Base-by-base conservation (phyloP, 2,888 invertebrate genomes). In the Microctonus hyperodae region DNA sequence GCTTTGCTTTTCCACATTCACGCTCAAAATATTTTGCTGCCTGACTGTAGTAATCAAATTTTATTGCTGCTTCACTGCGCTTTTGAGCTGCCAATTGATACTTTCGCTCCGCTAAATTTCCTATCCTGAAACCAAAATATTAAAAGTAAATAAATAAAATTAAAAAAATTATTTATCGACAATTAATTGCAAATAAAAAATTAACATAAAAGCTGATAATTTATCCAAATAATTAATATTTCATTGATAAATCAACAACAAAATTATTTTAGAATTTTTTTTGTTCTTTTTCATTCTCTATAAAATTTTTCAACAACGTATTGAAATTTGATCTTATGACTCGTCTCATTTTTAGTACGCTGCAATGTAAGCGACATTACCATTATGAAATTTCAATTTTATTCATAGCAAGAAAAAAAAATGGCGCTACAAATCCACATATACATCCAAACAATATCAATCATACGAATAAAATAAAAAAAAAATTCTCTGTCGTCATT, bases 11-110 rank as follows among this genome's bases (percentile, higher is more conserved):
- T 62, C 66, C 75, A 55, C 73, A 73, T 65, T 81, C 78, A 4
- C 79, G 77, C 59, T 81, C 79, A 62, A 81, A 83, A 70, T 83
- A 83, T 57, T 66, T 75, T 1, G 82, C 81, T 6, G 78, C 78
- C 65, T 76, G 74, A 37, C 72, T 73, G 67, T 81, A 78, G 62
- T 76, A 75, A 61, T 79, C 75, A 55, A 75, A 71, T 72, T 75
- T 79, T n/a, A 72, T 69, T 31, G 66, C 69, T 2, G 74, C 76
- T 61, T 79, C 78, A 75, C 81, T 80, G 40, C 79, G 78, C 68
- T 76, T 79, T 60, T 81, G 81, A 1, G 81, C 83, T n/a, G 77
- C 77, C 33, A 76, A 69, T 69, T 83, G 83, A 70, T 83, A 80
- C 61, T 79, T 78, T 62, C 71, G 76, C 72, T 82, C 82, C 7